phyloP scores from a whole-genome alignment of 2,888 invertebrate genomes.

The Xestia rhomboidea region DNA sequence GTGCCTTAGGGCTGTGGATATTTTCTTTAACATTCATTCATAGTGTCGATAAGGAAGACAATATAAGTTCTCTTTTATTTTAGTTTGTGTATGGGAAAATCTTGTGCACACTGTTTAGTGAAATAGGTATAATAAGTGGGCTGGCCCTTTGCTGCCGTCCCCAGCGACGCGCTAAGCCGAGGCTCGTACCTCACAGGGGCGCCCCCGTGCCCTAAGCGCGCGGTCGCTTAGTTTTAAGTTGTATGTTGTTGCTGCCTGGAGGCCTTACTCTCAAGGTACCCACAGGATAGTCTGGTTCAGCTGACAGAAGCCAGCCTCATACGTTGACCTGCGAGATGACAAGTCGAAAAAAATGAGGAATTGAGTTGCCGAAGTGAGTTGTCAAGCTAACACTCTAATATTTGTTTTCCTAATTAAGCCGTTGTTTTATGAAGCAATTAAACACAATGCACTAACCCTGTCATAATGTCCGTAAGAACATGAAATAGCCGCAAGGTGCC shows the following conservation, averaged over 20 bases:
- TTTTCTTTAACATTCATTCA: background rate
- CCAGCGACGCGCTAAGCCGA: too few relatives aligned
- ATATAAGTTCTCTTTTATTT: background rate
- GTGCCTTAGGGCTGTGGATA: slow-evolving; percentile 36
- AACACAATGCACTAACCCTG: slow-evolving; percentile 17
- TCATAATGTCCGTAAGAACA: background rate
- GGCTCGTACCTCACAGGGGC: too few relatives aligned
- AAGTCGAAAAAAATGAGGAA: too few relatives aligned
- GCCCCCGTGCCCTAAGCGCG: too few relatives aligned
- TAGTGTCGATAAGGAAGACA: background rate
- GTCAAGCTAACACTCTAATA: background rate
- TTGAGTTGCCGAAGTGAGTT: background rate
- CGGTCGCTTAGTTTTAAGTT: too few relatives aligned
- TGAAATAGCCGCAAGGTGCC: slow-evolving; percentile 17
- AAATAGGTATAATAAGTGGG: background rate
- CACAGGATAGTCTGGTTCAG: too few relatives aligned
- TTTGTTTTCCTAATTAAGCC: background rate
- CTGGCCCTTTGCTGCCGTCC: too few relatives aligned
- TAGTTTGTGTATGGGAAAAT: background rate
- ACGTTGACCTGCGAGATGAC: background rate
- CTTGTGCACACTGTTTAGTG: background rate
- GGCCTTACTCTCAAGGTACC: too few relatives aligned
- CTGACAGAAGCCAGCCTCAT: too few relatives aligned
- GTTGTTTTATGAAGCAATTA: background rate
- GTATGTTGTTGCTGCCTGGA: too few relatives aligned